phyloP scores from a whole-genome alignment of 2,113 vertebrate genomes.

The Amazona vittata region DNA sequence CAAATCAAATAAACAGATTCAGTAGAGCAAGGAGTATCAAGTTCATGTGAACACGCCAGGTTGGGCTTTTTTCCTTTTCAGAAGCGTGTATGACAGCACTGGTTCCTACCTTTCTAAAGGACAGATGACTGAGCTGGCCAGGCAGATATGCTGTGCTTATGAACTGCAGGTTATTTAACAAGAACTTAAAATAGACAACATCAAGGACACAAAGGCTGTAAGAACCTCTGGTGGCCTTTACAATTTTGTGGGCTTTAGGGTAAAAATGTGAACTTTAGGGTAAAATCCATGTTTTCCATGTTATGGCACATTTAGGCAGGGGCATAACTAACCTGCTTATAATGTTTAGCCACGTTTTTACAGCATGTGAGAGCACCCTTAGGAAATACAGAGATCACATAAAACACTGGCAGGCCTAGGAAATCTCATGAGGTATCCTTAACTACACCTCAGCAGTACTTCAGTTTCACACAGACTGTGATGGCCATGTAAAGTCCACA shows the following conservation, averaged over 20 bases:
- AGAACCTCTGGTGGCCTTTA: neutral
- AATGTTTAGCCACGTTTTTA: neutral
- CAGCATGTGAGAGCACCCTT: neutral
- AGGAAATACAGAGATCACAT: neutral
- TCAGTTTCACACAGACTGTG: neutral
- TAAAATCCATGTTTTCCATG: neutral
- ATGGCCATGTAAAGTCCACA: neutral
- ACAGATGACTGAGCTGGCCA: neutral
- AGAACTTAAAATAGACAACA: neutral
- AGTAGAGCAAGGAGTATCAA: neutral
- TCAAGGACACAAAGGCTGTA: neutral
- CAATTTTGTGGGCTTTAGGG: neutral
- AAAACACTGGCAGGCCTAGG: neutral
- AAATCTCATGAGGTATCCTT: neutral
- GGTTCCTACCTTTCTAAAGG: neutral
- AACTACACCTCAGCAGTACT: neutral
- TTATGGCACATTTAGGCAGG: neutral
- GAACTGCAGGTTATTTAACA: neutral
- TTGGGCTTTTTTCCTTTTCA: neutral
- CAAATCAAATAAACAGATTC: neutral
- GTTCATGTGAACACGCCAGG: neutral
- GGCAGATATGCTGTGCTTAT: neutral
- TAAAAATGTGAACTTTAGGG: neutral
- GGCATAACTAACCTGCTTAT: neutral
- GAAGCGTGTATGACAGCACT: neutral